These are phyloP conservation scores for Musca domestica DNA, from an alignment of 1,140 invertebrate species.

Conservation along the genomic window DNA sequence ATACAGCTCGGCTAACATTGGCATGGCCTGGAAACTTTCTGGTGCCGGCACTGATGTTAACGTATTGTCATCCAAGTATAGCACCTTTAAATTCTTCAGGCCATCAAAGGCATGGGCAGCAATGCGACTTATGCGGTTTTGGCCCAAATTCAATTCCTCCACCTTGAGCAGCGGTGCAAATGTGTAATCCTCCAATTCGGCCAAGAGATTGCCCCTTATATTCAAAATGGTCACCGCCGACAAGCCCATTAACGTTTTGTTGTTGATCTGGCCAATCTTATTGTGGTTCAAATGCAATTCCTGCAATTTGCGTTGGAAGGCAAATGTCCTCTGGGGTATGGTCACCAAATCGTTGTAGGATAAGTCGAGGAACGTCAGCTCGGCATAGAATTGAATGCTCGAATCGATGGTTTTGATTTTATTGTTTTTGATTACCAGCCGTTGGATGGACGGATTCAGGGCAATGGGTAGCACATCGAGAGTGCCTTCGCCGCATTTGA, in stretches of 20 bases:
- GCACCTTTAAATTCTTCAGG: constrained; percentile 68
- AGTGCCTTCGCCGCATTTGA: constrained; percentile 78
- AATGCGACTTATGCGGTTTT: constrained; percentile 80
- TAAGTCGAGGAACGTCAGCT: constrained; percentile 78
- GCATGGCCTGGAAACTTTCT: constrained; percentile 67
- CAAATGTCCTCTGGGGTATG: constrained; percentile 74
- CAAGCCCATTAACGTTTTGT: constrained; percentile 77
- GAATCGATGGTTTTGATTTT: constrained; percentile 83
- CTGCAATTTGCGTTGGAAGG: constrained; percentile 74
- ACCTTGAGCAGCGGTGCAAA: constrained; percentile 74
- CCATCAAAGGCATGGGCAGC: constrained; percentile 77
- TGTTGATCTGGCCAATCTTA: constrained; percentile 75
- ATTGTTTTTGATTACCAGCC: constrained; percentile 79
- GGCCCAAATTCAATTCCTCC: constrained; percentile 81
- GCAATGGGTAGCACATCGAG: constrained; percentile 87
- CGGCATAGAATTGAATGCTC: constrained; percentile 82
- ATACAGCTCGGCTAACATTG: constrained; percentile 76
- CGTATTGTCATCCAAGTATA: constrained; percentile 84
- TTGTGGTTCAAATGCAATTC: constrained; percentile 82
- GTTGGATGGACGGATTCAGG: constrained; percentile 83
- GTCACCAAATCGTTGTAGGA: constrained; percentile 79
- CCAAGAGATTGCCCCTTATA: constrained; percentile 77
- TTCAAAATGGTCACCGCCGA: constrained; percentile 75
- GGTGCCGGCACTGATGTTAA: constrained; percentile 70
- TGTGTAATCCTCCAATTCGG: constrained; percentile 70